Evolutionary conservation across 2,888 invertebrate genomes (phyloP).

Genomic region (Pemphredon lugubris): DNA sequence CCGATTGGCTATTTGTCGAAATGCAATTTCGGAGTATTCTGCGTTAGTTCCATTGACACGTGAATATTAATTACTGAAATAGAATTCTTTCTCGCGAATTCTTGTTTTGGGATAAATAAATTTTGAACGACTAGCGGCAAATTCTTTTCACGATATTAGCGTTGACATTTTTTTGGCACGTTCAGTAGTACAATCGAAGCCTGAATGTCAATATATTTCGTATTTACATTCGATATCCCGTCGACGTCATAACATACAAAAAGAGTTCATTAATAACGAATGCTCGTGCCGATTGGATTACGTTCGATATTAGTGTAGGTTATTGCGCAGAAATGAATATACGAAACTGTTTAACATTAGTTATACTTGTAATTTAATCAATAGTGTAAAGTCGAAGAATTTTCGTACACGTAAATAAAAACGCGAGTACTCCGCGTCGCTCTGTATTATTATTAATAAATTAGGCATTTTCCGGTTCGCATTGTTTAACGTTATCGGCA

Average conservation of each 20-base stretch:
- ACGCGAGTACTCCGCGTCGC: not conserved
- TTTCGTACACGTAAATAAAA: conserved; percentile 19
- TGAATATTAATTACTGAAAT: too few species aligned
- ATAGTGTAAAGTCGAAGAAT: not conserved
- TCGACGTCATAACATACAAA: conserved; percentile 51
- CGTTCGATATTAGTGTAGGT: too few species aligned
- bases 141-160: conserved; percentile 17
- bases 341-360: not conserved
- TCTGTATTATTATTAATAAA: conserved; percentile 34
- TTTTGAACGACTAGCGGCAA: not conserved
- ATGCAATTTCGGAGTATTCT: too few species aligned
- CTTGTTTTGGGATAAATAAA: conserved; percentile 6
- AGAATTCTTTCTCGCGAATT: too few species aligned
- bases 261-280: conserved; percentile 43
- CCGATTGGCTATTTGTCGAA: too few species aligned
- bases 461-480: conserved; percentile 6
- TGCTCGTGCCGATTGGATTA: conserved; percentile 29
- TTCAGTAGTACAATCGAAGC: conserved; percentile 26
- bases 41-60: too few species aligned
- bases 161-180: conserved; percentile 29
- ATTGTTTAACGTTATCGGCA: conserved; percentile 30
- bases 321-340: conserved; percentile 14
- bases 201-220: conserved; percentile 18
- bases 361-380: conserved; percentile 5
- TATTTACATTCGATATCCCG: conserved; percentile 55